phyloP scores from a whole-genome alignment of 2,888 invertebrate species.

The Catocala sponsa region DNA sequence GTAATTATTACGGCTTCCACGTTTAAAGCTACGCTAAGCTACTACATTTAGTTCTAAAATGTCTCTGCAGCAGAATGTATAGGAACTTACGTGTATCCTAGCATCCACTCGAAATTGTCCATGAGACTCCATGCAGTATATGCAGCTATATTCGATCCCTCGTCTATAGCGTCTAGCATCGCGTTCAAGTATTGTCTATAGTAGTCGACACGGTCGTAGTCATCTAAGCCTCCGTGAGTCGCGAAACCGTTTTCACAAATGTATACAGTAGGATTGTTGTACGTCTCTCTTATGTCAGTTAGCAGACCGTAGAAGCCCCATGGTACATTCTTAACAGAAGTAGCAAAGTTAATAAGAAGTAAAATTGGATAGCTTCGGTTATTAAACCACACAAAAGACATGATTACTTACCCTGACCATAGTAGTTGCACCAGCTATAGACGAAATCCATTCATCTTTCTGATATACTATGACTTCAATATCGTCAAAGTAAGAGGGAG shows the following conservation, averaged over 20 bases:
- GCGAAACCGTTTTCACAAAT: constrained; percentile 88
- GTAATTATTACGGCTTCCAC: too few species aligned
- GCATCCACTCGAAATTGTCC: constrained; percentile 20
- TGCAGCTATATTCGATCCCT: constrained; percentile 12
- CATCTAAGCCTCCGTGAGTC: constrained; percentile 63
- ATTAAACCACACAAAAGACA: too few species aligned
- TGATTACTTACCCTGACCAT: background rate
- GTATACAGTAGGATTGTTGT: constrained; percentile 83
- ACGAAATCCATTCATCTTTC: too few species aligned
- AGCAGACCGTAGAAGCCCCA: constrained; percentile 87
- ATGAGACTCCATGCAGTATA: constrained; percentile 16
- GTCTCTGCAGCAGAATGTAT: too few species aligned
- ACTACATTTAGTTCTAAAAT: too few species aligned
- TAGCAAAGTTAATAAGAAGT: too few species aligned
- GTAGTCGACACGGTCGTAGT: constrained; percentile 74
- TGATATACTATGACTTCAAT: background rate
- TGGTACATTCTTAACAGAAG: constrained; percentile 72
- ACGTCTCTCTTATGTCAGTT: constrained; percentile 77
- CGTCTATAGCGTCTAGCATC: constrained; percentile 44
- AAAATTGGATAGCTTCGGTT: too few species aligned
- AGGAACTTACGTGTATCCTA: constrained; percentile 18
- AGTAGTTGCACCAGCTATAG: background rate
- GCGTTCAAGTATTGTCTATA: constrained; percentile 70
- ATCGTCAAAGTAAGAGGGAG: too few species aligned
- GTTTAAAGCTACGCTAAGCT: too few species aligned